Evolutionary conservation across 2,113 vertebrate species (phyloP).

Genomic region (Ailuropoda melanoleuca): DNA sequence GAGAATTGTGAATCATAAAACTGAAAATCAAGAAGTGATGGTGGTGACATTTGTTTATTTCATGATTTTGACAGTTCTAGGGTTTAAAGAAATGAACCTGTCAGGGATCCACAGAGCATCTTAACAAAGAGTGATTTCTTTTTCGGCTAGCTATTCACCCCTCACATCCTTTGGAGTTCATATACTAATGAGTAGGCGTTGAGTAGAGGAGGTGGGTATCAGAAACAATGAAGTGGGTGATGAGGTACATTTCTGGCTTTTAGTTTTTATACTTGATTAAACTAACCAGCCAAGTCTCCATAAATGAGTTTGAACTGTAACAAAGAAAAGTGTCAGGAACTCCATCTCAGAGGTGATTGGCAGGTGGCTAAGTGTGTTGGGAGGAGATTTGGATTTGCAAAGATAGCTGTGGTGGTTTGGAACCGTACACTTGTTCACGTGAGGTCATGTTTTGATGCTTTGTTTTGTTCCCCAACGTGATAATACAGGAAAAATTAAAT

Average conservation of each 20-base stretch:
- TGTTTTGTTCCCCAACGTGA: neutral
- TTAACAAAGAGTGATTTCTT: neutral
- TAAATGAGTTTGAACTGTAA: neutral
- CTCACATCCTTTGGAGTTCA: neutral
- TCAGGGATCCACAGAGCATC: neutral
- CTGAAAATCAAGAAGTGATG: neutral
- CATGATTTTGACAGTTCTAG: neutral
- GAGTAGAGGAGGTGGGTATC: neutral
- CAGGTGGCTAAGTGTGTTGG: neutral
- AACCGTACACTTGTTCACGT: neutral
- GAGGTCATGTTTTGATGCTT: neutral
- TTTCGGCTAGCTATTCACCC: neutral
- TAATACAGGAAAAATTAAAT: slow-evolving; percentile 25
- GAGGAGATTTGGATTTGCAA: neutral
- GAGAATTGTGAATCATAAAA: neutral
- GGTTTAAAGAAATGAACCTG: neutral
- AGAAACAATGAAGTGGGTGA: neutral
- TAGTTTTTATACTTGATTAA: neutral
- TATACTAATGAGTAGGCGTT: neutral
- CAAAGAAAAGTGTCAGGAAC: neutral
- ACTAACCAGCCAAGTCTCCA: neutral
- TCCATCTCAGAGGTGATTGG: neutral
- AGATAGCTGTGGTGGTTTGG: neutral
- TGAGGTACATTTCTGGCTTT: neutral
- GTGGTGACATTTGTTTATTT: neutral